Evolutionary conservation across 2,888 invertebrate genomes (phyloP), one percentile per base, ranked within the genome.

Genomic region (Leptogaster cylindrica): DNA sequence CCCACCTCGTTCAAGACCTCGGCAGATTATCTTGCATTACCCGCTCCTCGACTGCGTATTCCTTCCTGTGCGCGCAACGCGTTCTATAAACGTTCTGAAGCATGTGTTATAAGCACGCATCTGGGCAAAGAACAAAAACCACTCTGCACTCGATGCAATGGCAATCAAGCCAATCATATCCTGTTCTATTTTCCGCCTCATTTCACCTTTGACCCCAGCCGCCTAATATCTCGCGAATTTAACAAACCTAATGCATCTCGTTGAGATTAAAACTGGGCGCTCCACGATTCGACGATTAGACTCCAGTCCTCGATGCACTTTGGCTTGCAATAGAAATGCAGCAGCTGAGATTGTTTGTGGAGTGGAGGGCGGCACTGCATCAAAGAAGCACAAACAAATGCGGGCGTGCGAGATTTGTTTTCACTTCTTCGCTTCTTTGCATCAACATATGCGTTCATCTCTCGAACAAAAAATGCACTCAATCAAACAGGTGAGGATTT

Each of bases 121-220:
- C 28, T 33, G 33, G 36, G 23, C 51, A 39, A 39, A 36, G 52
- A 10, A 36, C 16, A 39, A 63, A 20, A 27, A 44, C 39, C 36
- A 12, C 46, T 50, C 48, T 31, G 23, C 20, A 18, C 25, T 44
- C 27, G 52, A 55, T 48, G 50, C 58, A 65, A 68, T n/a, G n/a
- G n/a, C n/a, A n/a, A n/a, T 68, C 52, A 65, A 48, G 65, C 58
- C 58, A 68, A 68, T 68, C 65, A 55, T 48, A 48, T 31, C 18
- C 20, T 20, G 31, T 12, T 23, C 31, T n/a, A n/a, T n/a, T n/a
- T 55, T 55, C 51, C 8, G 27, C 23, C 7, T 50, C 27, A 50
- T 50, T 50, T 27, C 27, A 27, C 48, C 48, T 27, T 25, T 16
- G 16, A 6, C 51, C 25, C 14, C 28, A 39, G 14, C 23, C n/a